Base-by-base conservation (phyloP, 2,797 vertebrate species). In the Syngnathus rostellatus region DNA sequence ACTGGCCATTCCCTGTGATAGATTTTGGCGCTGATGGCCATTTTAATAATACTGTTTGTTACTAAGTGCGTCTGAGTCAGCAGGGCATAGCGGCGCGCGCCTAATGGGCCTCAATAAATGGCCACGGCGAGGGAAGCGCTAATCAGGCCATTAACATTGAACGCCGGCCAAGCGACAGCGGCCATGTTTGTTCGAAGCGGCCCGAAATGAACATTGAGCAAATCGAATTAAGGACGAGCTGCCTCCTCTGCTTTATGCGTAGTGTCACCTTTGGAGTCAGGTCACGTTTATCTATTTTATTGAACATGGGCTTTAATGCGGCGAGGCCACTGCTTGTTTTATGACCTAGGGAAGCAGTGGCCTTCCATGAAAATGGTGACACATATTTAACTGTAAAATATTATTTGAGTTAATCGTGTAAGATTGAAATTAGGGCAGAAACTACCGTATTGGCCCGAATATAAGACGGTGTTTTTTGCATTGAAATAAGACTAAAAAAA, bases 71-170 rank as follows among this genome's bases (percentile, higher is more conserved):
- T 81, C 86, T 88, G 87, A 84, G 85, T 86, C 85, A 88, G 87
- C 87, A 86, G 88, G 84, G 81, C 84, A 85, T 79, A 78, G 83
- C 86, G 85, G 86, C 82, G 78, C 75, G 86, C 75, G 79, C 81
- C 83, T 88, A 88, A 88, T 87, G 83, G 86, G 79, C 75, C 85
- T 79, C 87, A 86, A 87, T 88, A 83, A 85, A 89, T 87, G 84
- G 86, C 82, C 81, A 76, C 78, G 80, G 72, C 78, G 67, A 86
- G 85, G 82, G 81, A 84, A 82, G 81, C 84, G 64, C 84, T 87
- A 87, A 90, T 89, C 87, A 84, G 82, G 64, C 83, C 86, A 89
- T 90, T 89, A 89, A 86, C 80, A 87, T 84, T 86, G 84, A 87
- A 81, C 81, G 60, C 85, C 67, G 68, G 81, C 76, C 82, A 69